Base-by-base conservation (phyloP, 2,113 vertebrate genomes). In the Corythornis madagascariensis region DNA sequence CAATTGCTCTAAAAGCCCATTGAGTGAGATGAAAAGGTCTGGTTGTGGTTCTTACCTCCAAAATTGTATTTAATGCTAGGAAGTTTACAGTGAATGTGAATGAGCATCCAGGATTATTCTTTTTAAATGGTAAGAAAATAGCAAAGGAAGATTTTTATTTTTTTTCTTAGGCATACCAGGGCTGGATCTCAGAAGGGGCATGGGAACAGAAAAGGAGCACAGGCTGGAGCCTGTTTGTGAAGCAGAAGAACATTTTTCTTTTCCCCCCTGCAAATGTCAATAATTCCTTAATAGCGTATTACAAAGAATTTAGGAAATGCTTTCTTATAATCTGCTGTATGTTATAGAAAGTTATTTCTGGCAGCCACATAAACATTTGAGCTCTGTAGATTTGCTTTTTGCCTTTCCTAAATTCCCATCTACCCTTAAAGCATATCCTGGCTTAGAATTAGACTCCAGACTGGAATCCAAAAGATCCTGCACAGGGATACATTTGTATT, bases 81-180 rank as follows among this genome's bases (percentile, higher is more conserved):
- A 81, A 71, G 7, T 74, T 83, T 81, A 33, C 43, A 59, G 19
- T 57, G 38, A 78, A 76, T 60, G 9, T 53, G 38, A 76, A 50
- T 69, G 43, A 83, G 38, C 25, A 47, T 26, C 31, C 1, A 11
- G 65, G 48, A 47, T 84, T 83, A 52, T 73, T 83, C 40, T 74
- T 93, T 95, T 74, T 64, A 75, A 84, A 78, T 53, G 24, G n/a
- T 16, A 83, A 88, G 35, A 63, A 86, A 67, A 86, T n/a, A 31
- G 43, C 15, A 43, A 88, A 86, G 28, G 38, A 66, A 81, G 33
- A 57, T 28, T 40, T 35, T 26, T 5, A 8, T 33, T 59, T 3
- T 45, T 88, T 90, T 67, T 69, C 18, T 55, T 74, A 64, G 31
- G 31, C 56, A 50, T 73, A 73, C 31, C 9, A 50, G 35, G 22